Percentiles rank a stretch among this genome's conserved stretches.
These are phyloP conservation scores for Ectobius pallidus DNA, from an alignment of 2,888 invertebrate species.

Conservation along the genomic window DNA sequence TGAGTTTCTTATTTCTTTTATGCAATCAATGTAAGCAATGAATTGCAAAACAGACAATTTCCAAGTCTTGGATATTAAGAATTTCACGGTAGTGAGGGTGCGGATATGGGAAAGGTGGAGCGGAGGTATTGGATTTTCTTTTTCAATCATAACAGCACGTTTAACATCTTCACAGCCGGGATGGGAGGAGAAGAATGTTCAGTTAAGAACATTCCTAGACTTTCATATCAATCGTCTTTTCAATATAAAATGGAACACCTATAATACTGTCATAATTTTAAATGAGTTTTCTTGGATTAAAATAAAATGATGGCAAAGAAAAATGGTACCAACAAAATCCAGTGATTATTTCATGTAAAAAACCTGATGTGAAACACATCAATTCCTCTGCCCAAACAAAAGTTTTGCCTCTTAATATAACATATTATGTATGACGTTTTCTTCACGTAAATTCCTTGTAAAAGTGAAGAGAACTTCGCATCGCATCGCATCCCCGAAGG, in stretches of 20 bases:
- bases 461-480: no score
- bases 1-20: slow-evolving; percentile 32
- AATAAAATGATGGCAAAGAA: background rate
- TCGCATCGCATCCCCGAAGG: no score
- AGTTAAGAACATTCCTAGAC: slow-evolving; percentile 24
- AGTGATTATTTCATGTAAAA: no score
- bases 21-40: slow-evolving; percentile 37
- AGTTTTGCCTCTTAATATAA: no score
- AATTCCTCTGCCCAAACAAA: no score
- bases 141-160: slow-evolving; percentile 37
- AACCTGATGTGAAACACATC: no score
- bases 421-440: no score
- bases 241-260: background rate
- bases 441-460: no score
- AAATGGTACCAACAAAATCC: no score
- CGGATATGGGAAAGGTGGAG: slow-evolving; percentile 22
- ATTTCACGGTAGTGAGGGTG: slow-evolving; percentile 20
- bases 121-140: slow-evolving; percentile 35
- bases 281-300: background rate
- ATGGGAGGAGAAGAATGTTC: background rate
- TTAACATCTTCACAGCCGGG: slow-evolving; percentile 25
- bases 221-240: background rate
- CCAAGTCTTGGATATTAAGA: slow-evolving; percentile 22
- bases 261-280: background rate
- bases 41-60: slow-evolving; percentile 38